A percentile compares a stretch with the other conserved stretches of the same genome.
Evolutionary conservation across 2,797 vertebrate genomes (phyloP).

Genomic region (Melanotaenia boesemani): DNA sequence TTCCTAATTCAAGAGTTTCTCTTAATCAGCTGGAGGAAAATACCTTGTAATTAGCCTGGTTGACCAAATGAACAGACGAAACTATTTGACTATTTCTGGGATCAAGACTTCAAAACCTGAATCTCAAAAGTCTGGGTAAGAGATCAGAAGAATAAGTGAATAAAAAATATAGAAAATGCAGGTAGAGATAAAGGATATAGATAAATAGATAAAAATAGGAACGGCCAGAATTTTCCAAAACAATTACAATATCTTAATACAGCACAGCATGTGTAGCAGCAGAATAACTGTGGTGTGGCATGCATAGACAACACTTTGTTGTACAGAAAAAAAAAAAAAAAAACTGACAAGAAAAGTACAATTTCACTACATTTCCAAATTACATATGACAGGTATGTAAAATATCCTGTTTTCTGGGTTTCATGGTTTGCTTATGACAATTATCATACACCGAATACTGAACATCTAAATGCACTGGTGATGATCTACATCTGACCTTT

Average conservation of each 20-base stretch:
- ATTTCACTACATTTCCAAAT: neutral
- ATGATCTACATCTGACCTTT: neutral
- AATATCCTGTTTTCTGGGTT: neutral
- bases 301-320: neutral
- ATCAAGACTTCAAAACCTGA: neutral
- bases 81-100: neutral
- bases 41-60: neutral
- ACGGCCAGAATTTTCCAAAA: neutral
- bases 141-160: conserved; percentile 3
- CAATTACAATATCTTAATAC: neutral
- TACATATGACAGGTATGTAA: neutral
- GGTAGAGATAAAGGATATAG: too few species aligned
- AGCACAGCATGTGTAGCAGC: neutral
- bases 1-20: neutral
- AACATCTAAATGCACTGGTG: neutral
- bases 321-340: too few species aligned
- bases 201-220: neutral
- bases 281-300: neutral
- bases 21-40: neutral
- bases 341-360: too few species aligned
- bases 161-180: neutral
- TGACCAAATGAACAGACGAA: neutral
- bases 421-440: neutral
- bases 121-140: conserved; percentile 1
- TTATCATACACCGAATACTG: neutral